Percentiles rank a stretch among this genome's conserved stretches.
Evolutionary conservation across 2,888 invertebrate species (phyloP).

Genomic region (Margaritifera margaritifera): DNA sequence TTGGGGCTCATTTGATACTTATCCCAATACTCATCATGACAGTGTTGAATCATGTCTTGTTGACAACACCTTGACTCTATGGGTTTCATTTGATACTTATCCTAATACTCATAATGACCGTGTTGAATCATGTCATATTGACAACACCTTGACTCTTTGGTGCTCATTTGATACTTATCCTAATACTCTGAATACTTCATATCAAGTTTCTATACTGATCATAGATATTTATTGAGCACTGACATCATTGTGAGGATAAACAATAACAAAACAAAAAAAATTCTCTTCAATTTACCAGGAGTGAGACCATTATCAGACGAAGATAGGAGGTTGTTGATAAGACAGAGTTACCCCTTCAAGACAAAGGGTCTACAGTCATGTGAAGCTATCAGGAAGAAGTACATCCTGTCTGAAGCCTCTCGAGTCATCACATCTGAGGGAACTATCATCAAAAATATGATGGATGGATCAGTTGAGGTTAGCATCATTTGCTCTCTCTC

Average conservation of each 20-base stretch:
- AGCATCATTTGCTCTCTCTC: constrained; percentile 5
- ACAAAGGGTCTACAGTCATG: constrained; percentile 64
- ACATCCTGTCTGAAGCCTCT: constrained; percentile 61
- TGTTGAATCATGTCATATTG: no score
- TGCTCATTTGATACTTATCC: no score
- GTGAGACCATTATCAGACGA: constrained; percentile 56
- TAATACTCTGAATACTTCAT: no score
- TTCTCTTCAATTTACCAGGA: constrained; percentile 33
- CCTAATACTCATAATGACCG: no score
- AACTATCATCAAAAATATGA: constrained; percentile 69
- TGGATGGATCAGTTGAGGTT: constrained; percentile 69
- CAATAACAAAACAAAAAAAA: not conserved
- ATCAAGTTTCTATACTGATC: no score
- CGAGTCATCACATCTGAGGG: constrained; percentile 70
- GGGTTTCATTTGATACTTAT: no score
- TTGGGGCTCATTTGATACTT: no score
- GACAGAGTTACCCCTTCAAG: constrained; percentile 68
- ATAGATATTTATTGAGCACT: not conserved
- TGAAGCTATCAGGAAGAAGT: constrained; percentile 57
- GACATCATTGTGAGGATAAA: not conserved
- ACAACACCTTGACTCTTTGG: no score
- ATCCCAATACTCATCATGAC: no score
- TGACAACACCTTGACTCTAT: no score
- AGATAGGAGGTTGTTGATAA: constrained; percentile 61
- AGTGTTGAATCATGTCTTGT: no score